Conservation (phyloP, 2,888 invertebrate species). For the Sphaerophoria taeniata region DNA sequence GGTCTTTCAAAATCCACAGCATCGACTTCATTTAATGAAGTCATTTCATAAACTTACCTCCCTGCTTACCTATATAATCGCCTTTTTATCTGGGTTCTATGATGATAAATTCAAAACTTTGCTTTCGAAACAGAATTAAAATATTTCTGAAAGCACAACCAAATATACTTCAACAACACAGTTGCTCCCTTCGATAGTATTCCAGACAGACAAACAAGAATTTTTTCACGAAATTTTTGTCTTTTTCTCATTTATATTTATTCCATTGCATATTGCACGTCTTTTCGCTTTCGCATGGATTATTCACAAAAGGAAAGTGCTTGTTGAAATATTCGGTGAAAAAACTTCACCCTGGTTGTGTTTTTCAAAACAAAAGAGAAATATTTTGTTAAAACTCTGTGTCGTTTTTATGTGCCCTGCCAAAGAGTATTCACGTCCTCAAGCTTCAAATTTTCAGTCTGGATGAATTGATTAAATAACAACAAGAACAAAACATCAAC, state of each 20-base stretch:
- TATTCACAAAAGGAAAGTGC: slow-evolving; percentile 30
- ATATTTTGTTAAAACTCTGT: slow-evolving; percentile 12
- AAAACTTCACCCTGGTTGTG: slow-evolving; percentile 4
- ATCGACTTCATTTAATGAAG: no score
- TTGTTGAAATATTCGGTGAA: slow-evolving; percentile 30
- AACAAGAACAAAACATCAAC: no score
- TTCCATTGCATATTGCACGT: not conserved
- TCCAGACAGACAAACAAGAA: slow-evolving; percentile 4
- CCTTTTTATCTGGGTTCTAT: no score
- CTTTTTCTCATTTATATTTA: slow-evolving; percentile 23
- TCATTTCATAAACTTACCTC: no score
- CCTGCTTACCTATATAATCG: no score
- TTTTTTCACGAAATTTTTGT: not conserved
- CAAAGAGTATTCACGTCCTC: not conserved
- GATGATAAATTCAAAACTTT: no score
- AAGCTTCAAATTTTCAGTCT: no score
- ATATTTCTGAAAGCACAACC: no score
- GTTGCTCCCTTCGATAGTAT: not conserved
- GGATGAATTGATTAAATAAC: no score
- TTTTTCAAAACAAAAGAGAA: not conserved
- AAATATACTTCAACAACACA: not conserved
- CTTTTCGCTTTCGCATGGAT: slow-evolving; percentile 27
- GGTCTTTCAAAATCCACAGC: no score
- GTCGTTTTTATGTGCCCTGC: not conserved
- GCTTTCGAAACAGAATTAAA: no score